Evolutionary conservation across 2,113 vertebrate species (phyloP).

Genomic region (Otolemur garnettii): DNA sequence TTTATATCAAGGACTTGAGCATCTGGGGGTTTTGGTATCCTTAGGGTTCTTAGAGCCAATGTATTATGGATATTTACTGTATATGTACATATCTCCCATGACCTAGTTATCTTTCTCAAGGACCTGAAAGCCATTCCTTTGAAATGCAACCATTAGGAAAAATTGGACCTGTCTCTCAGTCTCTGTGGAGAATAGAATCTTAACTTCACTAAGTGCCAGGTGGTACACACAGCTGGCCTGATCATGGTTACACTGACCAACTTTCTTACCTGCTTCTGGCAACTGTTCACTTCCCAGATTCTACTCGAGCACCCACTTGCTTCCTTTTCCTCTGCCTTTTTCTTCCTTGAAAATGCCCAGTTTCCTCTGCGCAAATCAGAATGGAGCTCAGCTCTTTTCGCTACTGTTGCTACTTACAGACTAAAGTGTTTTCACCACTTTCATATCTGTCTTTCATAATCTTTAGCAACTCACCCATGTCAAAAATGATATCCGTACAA

Average conservation of each 20-base stretch:
- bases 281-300: background rate
- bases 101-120: background rate
- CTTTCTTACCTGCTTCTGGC: background rate
- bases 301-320: background rate
- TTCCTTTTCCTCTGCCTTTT: background rate
- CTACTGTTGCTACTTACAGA: background rate
- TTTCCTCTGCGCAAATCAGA: background rate
- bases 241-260: background rate
- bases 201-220: background rate
- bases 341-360: background rate
- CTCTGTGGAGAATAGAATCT: background rate
- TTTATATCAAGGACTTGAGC: background rate
- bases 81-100: background rate
- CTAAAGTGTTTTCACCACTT: background rate
- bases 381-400: background rate
- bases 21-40: background rate
- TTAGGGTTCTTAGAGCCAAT: background rate
- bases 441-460: background rate
- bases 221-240: background rate
- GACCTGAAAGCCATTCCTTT: background rate
- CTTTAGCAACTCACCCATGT: background rate
- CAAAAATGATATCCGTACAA: background rate
- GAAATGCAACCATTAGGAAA: background rate
- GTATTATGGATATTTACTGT: background rate
- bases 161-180: background rate